Conservation (phyloP, 2,797 vertebrate genomes). For the Chaunax sp. region DNA sequence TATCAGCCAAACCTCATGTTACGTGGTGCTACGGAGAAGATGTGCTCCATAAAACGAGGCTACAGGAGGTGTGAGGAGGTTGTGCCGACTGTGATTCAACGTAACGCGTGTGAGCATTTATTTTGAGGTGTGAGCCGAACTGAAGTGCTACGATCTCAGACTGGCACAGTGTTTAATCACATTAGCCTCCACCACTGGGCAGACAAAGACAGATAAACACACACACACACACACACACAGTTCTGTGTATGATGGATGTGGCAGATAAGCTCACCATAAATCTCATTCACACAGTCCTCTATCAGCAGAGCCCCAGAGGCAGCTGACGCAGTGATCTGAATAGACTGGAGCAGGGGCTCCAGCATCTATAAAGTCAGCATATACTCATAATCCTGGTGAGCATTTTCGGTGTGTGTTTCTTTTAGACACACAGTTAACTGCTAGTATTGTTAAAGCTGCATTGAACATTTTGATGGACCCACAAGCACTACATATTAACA, state of each 20-base stretch:
- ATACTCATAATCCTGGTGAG: conserved; percentile 18
- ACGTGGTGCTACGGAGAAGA: neutral
- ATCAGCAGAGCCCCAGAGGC: conserved; percentile 55
- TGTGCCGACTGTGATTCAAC: neutral
- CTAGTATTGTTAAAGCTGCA: conserved; percentile 25
- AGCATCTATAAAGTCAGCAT: conserved; percentile 37
- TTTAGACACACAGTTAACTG: conserved; percentile 6
- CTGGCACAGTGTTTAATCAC: conserved; percentile 23
- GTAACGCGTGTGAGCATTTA: neutral
- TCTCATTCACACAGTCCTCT: conserved; percentile 54
- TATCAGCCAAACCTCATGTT: neutral
- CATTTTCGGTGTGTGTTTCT: neutral
- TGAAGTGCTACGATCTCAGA: conserved; percentile 8
- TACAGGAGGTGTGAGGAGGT: neutral
- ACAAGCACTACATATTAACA: neutral
- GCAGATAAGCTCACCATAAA: conserved; percentile 56
- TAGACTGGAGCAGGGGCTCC: conserved; percentile 44
- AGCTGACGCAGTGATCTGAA: conserved; percentile 39
- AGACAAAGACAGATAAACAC: neutral
- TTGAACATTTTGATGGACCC: conserved; percentile 11
- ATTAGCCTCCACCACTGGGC: neutral
- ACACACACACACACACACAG: conserved; percentile 1
- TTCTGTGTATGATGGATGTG: conserved; percentile 70
- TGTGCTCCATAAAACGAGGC: neutral
- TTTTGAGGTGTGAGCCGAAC: neutral